These are phyloP conservation scores for Sclerurus mexicanus DNA, from an alignment of 2,113 vertebrate species.

Conservation along the genomic window DNA sequence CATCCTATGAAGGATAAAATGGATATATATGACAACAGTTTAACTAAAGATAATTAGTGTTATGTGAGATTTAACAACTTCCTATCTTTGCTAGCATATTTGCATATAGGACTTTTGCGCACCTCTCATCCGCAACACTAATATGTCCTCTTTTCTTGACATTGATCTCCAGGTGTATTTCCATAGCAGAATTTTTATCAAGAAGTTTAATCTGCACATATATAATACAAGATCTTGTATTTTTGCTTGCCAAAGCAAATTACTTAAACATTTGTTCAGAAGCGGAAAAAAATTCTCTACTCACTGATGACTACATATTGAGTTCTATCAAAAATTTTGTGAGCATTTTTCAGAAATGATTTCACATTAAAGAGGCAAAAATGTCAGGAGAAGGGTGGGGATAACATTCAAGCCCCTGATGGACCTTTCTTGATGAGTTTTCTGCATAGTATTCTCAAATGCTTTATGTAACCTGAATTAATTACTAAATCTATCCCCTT, in stretches of 20 bases:
- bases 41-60: not conserved
- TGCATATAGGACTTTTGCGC: not conserved
- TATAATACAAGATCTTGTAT: constrained; percentile 46
- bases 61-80: not conserved
- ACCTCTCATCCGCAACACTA: not conserved
- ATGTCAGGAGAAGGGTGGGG: constrained; percentile 29
- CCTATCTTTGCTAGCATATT: not conserved
- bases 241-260: constrained; percentile 61
- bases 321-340: constrained; percentile 58
- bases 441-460: constrained; percentile 57
- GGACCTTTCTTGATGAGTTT: constrained; percentile 66
- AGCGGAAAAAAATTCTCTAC: constrained; percentile 50
- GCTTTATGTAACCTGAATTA: constrained; percentile 70
- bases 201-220: constrained; percentile 13
- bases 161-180: not conserved
- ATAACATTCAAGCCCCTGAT: constrained; percentile 25
- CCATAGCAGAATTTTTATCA: not conserved
- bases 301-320: constrained; percentile 58
- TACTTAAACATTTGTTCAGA: constrained; percentile 64
- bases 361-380: constrained; percentile 47
- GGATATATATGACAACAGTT: not conserved
- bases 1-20: not conserved
- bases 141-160: not conserved
- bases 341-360: constrained; percentile 45
- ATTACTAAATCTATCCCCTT: constrained; percentile 66